Evolutionary conservation across 2,797 vertebrate species (phyloP), one percentile per base, ranked within the genome.

Genomic region (Smutsia gigantea): DNA sequence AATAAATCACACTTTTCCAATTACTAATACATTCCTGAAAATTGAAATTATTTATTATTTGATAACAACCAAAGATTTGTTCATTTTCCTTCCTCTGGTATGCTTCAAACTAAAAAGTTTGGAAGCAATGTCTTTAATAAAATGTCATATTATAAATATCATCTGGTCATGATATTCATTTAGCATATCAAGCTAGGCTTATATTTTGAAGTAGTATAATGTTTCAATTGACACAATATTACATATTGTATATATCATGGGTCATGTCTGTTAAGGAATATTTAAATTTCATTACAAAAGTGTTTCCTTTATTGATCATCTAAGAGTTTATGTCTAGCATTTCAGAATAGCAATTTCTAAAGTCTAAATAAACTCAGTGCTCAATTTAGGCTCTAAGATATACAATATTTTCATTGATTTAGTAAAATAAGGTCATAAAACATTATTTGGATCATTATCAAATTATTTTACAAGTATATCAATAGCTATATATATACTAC

Each of bases 361-460:
- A 81, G 14, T n/a, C 13, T 49, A 92, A 84, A 51, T 81, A 85
- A 86, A 66, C 53, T 6, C 14, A 17, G 3, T 49, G 18, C 5
- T 64, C n/a, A 94, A 93, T 69, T 85, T 88, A 90, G 18, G 1
- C 4, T 90, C 5, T 46, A 84, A 13, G 1, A 87, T 77, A 64
- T 46, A 31, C 31, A 23, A 34, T 17, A 51, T 55, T 82, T 83
- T 57, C 23, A 85, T 21, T 2, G 78, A 78, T 19, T 68, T 69
- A 82, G 46, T 57, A 92, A 96, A 82, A 87, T 1, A 87, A n/a
- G 64, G 23, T 37, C 77, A 78, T 27, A 91, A 94, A 71, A 90
- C 9, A 68, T 51, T 77, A 87, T 9, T 4, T 39, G 37, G 15
- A 75, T 37, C 42, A 81, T 71, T 14, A 69, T 71, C 95, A 90